Evolutionary conservation across 2,797 vertebrate species (phyloP).

Genomic region (Monodelphis domestica): DNA sequence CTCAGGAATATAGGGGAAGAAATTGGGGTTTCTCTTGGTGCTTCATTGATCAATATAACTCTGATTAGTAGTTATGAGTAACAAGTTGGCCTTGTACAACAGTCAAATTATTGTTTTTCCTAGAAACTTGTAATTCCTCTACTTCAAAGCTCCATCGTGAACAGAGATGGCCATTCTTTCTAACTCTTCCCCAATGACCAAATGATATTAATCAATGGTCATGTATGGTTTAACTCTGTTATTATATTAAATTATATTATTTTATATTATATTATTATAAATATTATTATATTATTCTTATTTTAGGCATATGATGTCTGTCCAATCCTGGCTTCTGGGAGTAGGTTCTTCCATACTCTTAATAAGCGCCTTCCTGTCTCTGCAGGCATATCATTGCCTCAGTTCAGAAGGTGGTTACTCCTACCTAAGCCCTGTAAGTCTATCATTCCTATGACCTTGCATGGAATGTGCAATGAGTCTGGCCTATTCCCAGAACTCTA

Average conservation of each 20-base stretch:
- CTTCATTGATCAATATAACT: neutral
- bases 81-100: neutral
- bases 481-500: neutral
- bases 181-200: neutral
- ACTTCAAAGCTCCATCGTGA: neutral
- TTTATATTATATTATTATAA: too few relatives aligned
- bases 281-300: too few relatives aligned
- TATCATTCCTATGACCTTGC: neutral
- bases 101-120: neutral
- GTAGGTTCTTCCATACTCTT: neutral
- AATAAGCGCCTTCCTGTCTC: neutral
- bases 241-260: too few relatives aligned
- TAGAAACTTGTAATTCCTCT: neutral
- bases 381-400: neutral
- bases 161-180: neutral
- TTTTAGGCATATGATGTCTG: neutral
- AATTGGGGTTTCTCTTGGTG: neutral
- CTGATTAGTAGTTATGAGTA: neutral
- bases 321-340: neutral
- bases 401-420: neutral
- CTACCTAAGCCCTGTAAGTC: neutral
- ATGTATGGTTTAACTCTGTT: neutral
- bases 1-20: neutral
- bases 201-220: neutral
- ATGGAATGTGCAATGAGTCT: neutral